Conservation (phyloP, 2,888 invertebrate genomes). For the Cephus pygmeus region DNA sequence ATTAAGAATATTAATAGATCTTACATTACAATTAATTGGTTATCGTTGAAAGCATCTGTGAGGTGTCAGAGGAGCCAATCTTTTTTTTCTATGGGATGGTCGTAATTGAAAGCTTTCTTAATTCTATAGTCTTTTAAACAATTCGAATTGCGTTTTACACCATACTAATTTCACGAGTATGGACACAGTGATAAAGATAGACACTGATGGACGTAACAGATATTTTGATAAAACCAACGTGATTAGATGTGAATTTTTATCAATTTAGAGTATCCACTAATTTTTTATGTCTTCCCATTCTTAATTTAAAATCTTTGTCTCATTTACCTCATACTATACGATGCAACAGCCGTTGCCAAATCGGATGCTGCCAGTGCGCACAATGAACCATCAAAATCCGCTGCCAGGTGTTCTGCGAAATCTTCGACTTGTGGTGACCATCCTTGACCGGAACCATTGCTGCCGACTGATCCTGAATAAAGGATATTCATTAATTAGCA, state of each 20-base stretch:
- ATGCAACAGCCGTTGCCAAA: slow-evolving; percentile 69
- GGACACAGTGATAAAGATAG: background rate
- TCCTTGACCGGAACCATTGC: slow-evolving; percentile 58
- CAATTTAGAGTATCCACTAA: background rate
- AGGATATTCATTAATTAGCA: background rate
- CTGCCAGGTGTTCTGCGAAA: slow-evolving; percentile 75
- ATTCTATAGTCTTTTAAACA: background rate
- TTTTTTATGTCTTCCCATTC: background rate
- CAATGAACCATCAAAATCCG: slow-evolving; percentile 80
- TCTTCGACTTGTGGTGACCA: slow-evolving; percentile 72
- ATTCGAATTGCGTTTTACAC: background rate
- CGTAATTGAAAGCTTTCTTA: background rate
- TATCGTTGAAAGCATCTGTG: background rate
- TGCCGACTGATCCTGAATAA: slow-evolving; percentile 53
- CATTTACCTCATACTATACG: slow-evolving; percentile 76
- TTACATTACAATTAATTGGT: background rate
- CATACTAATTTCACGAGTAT: background rate
- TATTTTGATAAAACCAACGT: background rate
- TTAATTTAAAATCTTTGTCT: background rate
- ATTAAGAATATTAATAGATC: background rate
- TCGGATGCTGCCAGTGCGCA: slow-evolving; percentile 76
- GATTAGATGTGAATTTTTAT: background rate
- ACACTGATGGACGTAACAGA: too few relatives aligned
- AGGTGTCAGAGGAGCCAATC: background rate
- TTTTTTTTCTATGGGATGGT: too few relatives aligned